These are phyloP conservation scores for Neodon shergylaensis DNA, from an alignment of 2,113 vertebrate species.

Conservation along the genomic window DNA sequence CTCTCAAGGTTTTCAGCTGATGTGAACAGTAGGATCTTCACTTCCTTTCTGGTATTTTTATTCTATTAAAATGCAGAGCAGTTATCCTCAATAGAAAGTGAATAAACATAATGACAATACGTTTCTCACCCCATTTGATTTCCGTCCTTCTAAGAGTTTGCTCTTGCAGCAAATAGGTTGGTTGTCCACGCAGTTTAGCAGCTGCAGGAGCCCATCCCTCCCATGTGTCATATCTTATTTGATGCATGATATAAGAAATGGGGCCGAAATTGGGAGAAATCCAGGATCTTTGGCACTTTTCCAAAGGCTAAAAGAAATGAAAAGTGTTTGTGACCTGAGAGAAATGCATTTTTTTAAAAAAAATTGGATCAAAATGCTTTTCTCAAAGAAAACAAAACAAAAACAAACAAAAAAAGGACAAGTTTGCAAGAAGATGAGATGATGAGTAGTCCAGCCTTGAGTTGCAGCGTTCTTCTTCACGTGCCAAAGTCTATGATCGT, in stretches of 20 bases:
- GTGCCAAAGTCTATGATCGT: not conserved
- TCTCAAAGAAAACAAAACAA: not conserved
- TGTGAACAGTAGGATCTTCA: not conserved
- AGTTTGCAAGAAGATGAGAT: not conserved
- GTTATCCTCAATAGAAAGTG: not conserved
- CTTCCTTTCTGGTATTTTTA: not conserved
- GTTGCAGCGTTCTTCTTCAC: not conserved
- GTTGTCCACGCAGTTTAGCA: not conserved
- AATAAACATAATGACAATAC: not conserved
- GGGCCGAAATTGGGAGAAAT: constrained; percentile 59
- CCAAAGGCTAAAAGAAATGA: constrained; percentile 66
- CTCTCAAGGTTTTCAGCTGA: not conserved
- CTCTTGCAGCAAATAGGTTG: not conserved
- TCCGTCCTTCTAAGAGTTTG: not conserved
- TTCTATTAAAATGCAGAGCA: not conserved
- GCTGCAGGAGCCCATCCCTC: constrained; percentile 44
- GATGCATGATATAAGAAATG: constrained; percentile 51
- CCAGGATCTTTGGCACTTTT: constrained; percentile 45
- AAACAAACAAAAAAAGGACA: not conserved
- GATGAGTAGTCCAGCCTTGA: not conserved
- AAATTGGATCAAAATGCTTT: constrained; percentile 14
- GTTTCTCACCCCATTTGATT: not conserved
- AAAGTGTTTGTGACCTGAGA: not conserved
- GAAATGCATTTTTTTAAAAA: not conserved
- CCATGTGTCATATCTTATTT: constrained; percentile 60